phyloP scores from a whole-genome alignment of 1,140 invertebrate genomes.

The Coptotermes formosanus region DNA sequence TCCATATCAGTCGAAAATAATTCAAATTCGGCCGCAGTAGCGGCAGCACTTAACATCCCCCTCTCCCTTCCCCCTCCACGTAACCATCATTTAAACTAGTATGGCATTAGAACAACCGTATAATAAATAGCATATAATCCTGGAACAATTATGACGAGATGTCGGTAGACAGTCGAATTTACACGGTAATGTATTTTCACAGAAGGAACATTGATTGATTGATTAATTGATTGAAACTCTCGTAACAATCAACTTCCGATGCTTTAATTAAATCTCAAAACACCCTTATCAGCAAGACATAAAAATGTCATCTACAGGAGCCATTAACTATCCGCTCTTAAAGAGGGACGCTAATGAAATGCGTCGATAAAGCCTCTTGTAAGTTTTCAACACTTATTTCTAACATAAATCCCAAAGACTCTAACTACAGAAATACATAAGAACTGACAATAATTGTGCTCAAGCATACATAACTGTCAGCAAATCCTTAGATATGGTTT shows the following conservation, averaged over 20 bases:
- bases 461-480: neutral
- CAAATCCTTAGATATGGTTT: neutral
- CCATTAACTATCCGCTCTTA: neutral
- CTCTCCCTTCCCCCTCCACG: neutral
- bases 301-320: neutral
- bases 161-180: neutral
- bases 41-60: neutral
- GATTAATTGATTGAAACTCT: neutral
- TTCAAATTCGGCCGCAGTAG: neutral
- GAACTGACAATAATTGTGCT: neutral
- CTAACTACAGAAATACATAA: neutral
- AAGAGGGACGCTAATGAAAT: neutral
- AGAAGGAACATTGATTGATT: neutral
- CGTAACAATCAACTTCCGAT: neutral
- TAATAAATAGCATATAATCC: neutral
- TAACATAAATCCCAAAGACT: neutral
- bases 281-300: neutral
- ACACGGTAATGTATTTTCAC: neutral
- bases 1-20: neutral
- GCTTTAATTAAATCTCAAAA: slow-evolving; percentile 7
- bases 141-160: neutral
- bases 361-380: neutral
- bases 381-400: neutral
- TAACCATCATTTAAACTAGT: neutral
- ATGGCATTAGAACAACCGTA: neutral